Base-by-base conservation (phyloP, 2,113 vertebrate species). In the Mixornis gularis region DNA sequence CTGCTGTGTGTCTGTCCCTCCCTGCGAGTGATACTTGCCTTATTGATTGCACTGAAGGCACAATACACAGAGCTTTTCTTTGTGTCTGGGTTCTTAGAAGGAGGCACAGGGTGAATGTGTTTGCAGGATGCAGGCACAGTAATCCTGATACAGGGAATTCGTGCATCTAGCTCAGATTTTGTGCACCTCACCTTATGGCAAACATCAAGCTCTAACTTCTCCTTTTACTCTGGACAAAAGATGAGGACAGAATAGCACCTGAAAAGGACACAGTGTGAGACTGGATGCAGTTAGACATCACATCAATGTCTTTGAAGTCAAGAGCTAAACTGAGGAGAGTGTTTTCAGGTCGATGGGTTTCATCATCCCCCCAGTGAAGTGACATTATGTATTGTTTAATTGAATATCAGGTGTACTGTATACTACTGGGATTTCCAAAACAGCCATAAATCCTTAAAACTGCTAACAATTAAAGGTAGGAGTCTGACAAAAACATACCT, bases 111-210 rank as follows among this genome's bases (percentile, higher is more conserved):
- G 6, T 15, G 3, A 30, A 26, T 12, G 44, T 21, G 15, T 68
- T 76, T 62, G 71, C 38, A 41, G 40, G 17, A 7, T 6, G 30
- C 29, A 48, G 62, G 60, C 40, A n/a, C n/a, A 44, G 3, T 30
- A 14, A 24, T 36, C 10, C 3, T 30, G 19, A 36, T 44, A 0
- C 22, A 6, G n/a, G 15, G 6, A 48, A 3, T 43, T 69, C 15
- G 2, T 16, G 5, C 6, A 26, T 10, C 44, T 14, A 5, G 9
- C 36, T 62, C 1, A 0, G 14, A 4, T 58, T 48, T 36, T 80
- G 34, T 49, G 29, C 38, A 15, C 18, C 7, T 85, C 40, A 15
- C 58, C 13, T 69, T 8, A 21, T 8, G 32, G 53, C 22, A 80
- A 25, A 52, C 86, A 72, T 8, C 49, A 41, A 69, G 13, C 60